phyloP scores from a whole-genome alignment of 2,797 vertebrate species.

The Schizothorax lantsangensis region DNA sequence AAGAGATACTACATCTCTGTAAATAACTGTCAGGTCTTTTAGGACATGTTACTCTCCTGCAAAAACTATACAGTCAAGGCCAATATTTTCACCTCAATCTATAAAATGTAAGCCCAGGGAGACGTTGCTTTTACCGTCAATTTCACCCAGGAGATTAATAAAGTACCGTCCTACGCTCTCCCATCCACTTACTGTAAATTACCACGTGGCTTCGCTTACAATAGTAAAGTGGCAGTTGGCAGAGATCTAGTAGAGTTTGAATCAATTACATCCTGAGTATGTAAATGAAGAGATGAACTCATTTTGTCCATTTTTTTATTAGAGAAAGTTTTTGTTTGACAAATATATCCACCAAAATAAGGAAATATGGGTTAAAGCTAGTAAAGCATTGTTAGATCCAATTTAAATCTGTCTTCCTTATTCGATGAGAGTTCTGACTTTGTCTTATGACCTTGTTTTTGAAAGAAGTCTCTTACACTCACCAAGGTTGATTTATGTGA shows the following conservation, averaged over 20 bases:
- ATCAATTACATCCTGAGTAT: not conserved
- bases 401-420: not conserved
- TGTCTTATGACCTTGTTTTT: not conserved
- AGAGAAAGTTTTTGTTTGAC: not conserved
- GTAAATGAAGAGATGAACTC: not conserved
- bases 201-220: conserved; percentile 4
- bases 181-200: conserved; percentile 14
- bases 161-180: not conserved
- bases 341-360: not conserved
- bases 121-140: not conserved
- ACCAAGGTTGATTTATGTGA: not conserved
- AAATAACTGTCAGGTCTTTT: conserved; percentile 1
- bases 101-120: conserved; percentile 16
- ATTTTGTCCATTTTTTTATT: not conserved
- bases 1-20: conserved; percentile 8
- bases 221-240: conserved; percentile 20
- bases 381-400: not conserved
- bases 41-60: not conserved
- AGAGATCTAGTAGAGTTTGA: not conserved
- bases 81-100: conserved; percentile 32
- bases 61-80: conserved; percentile 28
- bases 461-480: too few species aligned
- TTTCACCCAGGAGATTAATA: conserved; percentile 15
- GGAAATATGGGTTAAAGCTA: not conserved
- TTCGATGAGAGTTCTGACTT: not conserved